A percentile compares a stretch with the other conserved stretches of the same genome.
These are phyloP conservation scores for Bettongia penicillata DNA, from an alignment of 2,113 vertebrate species.

Conservation along the genomic window DNA sequence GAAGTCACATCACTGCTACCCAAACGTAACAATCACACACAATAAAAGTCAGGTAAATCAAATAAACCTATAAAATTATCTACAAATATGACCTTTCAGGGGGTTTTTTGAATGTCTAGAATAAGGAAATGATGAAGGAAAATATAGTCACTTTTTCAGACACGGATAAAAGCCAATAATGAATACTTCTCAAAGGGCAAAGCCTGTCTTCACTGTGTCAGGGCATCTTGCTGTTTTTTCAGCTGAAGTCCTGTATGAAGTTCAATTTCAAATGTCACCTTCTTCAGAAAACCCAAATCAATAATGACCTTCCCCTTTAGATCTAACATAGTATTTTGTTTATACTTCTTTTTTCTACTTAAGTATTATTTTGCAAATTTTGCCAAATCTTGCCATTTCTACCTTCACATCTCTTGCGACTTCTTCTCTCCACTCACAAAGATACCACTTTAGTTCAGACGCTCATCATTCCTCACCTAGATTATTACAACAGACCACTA, in stretches of 20 bases:
- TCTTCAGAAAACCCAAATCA: neutral
- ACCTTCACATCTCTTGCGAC: neutral
- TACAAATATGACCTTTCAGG: too few species aligned
- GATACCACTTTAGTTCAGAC: neutral
- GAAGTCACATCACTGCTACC: neutral
- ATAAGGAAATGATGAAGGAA: too few species aligned
- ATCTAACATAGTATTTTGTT: neutral
- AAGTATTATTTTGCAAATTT: neutral
- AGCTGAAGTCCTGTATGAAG: neutral
- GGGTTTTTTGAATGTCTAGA: too few species aligned
- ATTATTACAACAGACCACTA: neutral
- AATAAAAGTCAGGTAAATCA: too few species aligned
- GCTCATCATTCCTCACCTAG: neutral
- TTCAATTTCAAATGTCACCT: neutral
- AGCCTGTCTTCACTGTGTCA: too few species aligned
- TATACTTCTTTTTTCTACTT: neutral
- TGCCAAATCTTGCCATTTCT: neutral
- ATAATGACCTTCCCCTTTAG: neutral
- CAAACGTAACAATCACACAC: neutral
- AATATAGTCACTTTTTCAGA: too few species aligned
- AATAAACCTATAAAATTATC: too few species aligned
- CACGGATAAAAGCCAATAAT: too few species aligned
- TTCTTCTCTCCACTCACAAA: neutral
- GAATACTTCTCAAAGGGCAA: too few species aligned
- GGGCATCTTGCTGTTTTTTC: too few species aligned